phyloP scores from a whole-genome alignment of 2,888 invertebrate species.

The Fabriciana adippe region DNA sequence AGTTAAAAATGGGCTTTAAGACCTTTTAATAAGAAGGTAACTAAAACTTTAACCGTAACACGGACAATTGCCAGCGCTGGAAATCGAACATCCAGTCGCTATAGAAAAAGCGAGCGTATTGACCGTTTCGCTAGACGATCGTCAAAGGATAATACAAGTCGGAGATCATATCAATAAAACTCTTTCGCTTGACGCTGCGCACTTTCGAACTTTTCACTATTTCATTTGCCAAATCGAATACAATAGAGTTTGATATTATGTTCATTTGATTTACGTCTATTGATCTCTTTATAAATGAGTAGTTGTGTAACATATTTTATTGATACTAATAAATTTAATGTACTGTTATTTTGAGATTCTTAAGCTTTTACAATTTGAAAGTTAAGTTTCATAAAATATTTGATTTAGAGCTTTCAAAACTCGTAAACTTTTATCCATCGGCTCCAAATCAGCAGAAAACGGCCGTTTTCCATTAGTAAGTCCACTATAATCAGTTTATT shows the following conservation, averaged over 20 bases:
- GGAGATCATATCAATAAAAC: slow-evolving; percentile 29
- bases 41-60: no score
- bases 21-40: no score
- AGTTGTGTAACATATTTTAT: slow-evolving; percentile 5
- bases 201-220: slow-evolving; percentile 27
- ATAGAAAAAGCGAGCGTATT: slow-evolving; percentile 1
- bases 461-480: no score
- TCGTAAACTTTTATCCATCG: no score
- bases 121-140: slow-evolving; percentile 7
- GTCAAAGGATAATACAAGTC: slow-evolving; percentile 20
- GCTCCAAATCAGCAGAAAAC: no score
- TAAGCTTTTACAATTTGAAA: background rate
- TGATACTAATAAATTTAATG: slow-evolving; percentile 2
- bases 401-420: no score
- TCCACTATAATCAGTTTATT: no score
- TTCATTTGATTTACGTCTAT: slow-evolving; percentile 30
- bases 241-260: slow-evolving; percentile 24
- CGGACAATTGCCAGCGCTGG: background rate
- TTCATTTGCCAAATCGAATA: slow-evolving; percentile 34
- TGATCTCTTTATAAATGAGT: slow-evolving; percentile 21
- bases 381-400: background rate
- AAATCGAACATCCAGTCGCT: background rate
- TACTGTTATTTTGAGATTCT: background rate
- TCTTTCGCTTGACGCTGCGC: slow-evolving; percentile 27
- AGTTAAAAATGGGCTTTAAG: no score